Evolutionary conservation across 35 echinoderm and acorn worm species (phyloP), one percentile per base, ranked within the genome.

Genomic region (Strongylocentrotus purpuratus): DNA sequence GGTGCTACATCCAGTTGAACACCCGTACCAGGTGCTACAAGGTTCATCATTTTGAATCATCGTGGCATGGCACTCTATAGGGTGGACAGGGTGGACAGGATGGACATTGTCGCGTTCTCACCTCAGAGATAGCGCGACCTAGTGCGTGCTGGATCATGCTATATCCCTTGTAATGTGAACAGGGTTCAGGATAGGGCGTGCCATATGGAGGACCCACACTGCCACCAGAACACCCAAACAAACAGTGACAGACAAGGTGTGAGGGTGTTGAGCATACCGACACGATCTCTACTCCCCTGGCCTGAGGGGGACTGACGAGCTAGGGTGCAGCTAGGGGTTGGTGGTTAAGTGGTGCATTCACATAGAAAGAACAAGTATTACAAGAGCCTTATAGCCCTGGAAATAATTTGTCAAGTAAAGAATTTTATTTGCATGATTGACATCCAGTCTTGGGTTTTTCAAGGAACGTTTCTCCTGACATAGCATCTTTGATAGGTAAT

Each of bases 201-300:
- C 65, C 65, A 78, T 25, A 78, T 78, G 65, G 20, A 78, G 65
- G 65, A 78, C 65, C 20, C 20, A 78, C 65, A 25, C 5, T 78
- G 20, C 65, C 65, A 78, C 65, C 65, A 78, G 65, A 78, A 78
- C 65, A n/a, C 65, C 65, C 65, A 78, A 78, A 78, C 65, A 78
- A 78, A 78, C 65, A 78, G 65, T 78, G 65, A 78, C 65, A 25
- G 65, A 78, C 65, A 78, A 78, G 65, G 65, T 78, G 65, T 78
- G 65, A 78, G 65, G 25, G 65, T 78, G 65, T 28, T n/a, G 28
- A n/a, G 28, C 65, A 78, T 78, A 78, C 65, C 65, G 4, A 78
- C 65, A 78, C 65, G 65, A 22, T 78, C 65, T 78, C 28, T 22
- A 22, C 65, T 78, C 65, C 65, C 20, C n/a, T 18, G 20, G 65